phyloP scores from a whole-genome alignment of 2,797 vertebrate species.

The Tokudaia tokunoshimensis region DNA sequence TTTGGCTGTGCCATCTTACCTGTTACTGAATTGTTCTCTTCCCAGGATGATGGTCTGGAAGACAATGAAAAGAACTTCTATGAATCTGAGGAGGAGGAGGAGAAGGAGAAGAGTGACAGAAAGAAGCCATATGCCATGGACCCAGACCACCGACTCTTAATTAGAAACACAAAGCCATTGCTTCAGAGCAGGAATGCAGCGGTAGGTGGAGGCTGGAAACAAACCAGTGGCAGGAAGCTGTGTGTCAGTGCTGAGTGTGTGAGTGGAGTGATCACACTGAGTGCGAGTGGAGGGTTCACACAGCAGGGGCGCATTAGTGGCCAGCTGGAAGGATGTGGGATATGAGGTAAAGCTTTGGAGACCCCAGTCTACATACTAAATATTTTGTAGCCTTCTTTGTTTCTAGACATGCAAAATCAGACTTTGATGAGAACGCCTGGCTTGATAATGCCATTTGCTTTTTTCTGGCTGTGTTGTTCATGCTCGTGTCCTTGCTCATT shows the following conservation, averaged over 20 bases:
- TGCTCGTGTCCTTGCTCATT: no score
- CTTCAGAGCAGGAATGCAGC: slow-evolving; percentile 98
- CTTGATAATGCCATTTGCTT: neutral
- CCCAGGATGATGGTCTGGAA: slow-evolving; percentile 91
- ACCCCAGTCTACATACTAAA: neutral
- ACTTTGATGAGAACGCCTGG: slow-evolving; percentile 19
- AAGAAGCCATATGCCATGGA: slow-evolving; percentile 93
- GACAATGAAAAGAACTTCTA: slow-evolving; percentile 95
- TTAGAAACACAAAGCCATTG: slow-evolving; percentile 96
- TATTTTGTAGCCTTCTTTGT: neutral
- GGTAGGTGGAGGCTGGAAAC: slow-evolving; percentile 87
- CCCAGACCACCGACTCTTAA: slow-evolving; percentile 96
- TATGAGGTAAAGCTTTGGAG: neutral
- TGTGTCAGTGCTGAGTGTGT: neutral
- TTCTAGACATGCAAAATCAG: neutral
- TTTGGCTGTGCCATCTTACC: neutral
- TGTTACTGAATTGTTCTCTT: slow-evolving; percentile 65
- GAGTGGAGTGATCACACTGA: neutral
- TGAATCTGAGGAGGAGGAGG: slow-evolving; percentile 94
- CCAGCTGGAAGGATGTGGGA: neutral
- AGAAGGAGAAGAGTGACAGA: slow-evolving; percentile 86
- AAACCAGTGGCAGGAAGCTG: neutral
- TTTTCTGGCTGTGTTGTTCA: slow-evolving; percentile 44
- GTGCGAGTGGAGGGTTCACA: neutral
- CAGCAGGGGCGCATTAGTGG: neutral